Percentiles rank a stretch among this genome's conserved stretches.
Conservation (phyloP, 2,888 invertebrate genomes). For the Amphipoea lucens region DNA sequence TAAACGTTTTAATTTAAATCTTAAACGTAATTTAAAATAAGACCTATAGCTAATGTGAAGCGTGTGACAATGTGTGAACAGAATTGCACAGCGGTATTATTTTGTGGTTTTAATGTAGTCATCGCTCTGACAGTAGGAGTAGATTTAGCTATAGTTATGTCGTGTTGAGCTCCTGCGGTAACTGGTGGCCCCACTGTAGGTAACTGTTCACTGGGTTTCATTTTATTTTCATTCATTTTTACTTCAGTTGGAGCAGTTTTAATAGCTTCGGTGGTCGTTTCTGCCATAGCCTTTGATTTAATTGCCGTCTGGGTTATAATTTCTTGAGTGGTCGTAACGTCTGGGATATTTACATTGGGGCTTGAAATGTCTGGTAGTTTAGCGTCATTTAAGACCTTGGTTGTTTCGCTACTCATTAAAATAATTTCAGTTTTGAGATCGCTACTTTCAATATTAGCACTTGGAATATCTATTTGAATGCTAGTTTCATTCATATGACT, state of each 20-base stretch:
- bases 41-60: constrained; percentile 45
- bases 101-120: constrained; percentile 49
- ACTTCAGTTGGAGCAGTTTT: constrained; percentile 35
- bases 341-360: constrained; percentile 15
- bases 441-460: constrained; percentile 38
- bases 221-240: constrained; percentile 38
- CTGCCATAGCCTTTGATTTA: constrained; percentile 39
- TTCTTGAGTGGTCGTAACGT: constrained; percentile 30
- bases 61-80: constrained; percentile 48
- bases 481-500: constrained; percentile 38
- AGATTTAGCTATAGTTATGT: constrained; percentile 72
- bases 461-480: constrained; percentile 60
- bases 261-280: constrained; percentile 40
- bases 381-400: constrained; percentile 29
- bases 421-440: constrained; percentile 64
- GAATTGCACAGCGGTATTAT: constrained; percentile 62
- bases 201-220: constrained; percentile 66
- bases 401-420: constrained; percentile 55
- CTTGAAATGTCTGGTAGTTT: constrained; percentile 13
- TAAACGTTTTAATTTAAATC: constrained; percentile 13
- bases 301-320: constrained; percentile 19
- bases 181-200: constrained; percentile 75
- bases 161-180: constrained; percentile 81
- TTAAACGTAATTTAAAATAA: constrained; percentile 54
- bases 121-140: constrained; percentile 39